Percentiles rank a stretch among this genome's conserved stretches.
Conservation (phyloP, 2,797 vertebrate species). For the Chromis chromis region DNA sequence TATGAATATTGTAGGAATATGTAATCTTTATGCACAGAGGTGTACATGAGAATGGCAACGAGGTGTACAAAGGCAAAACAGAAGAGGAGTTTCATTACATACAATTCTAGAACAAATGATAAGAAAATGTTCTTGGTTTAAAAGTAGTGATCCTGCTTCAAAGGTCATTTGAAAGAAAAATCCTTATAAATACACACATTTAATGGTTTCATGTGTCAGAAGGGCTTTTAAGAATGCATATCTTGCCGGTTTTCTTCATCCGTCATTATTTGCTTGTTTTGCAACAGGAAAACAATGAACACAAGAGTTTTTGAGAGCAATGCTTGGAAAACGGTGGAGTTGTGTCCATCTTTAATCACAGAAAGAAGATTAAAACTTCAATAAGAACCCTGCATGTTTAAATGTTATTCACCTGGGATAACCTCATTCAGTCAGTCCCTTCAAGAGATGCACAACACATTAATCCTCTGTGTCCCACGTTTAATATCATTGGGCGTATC, state of each 20-base stretch:
- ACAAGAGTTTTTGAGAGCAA: background rate
- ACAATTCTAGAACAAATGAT: background rate
- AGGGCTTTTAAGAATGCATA: background rate
- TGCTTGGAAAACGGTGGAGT: background rate
- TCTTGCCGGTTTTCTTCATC: background rate
- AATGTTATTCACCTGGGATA: background rate
- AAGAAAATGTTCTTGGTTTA: background rate
- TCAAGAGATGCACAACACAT: background rate
- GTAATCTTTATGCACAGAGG: conserved; percentile 2
- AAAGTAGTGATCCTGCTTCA: too few relatives aligned
- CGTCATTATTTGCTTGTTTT: background rate
- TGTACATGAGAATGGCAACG: conserved; percentile 11
- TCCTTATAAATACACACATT: too few relatives aligned
- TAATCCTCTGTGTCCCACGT: background rate
- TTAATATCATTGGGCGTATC: background rate
- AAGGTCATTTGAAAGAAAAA: too few relatives aligned
- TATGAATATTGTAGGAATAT: background rate
- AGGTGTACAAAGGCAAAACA: conserved; percentile 11
- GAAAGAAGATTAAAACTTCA: background rate
- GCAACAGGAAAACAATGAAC: background rate
- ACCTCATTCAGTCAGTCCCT: background rate
- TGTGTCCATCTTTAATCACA: background rate
- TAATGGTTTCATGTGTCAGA: too few relatives aligned
- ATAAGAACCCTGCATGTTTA: too few relatives aligned
- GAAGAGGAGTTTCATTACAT: background rate